Evolutionary conservation across 2,888 invertebrate species (phyloP), one percentile per base, ranked within the genome.

Genomic region (Suillia variegata): DNA sequence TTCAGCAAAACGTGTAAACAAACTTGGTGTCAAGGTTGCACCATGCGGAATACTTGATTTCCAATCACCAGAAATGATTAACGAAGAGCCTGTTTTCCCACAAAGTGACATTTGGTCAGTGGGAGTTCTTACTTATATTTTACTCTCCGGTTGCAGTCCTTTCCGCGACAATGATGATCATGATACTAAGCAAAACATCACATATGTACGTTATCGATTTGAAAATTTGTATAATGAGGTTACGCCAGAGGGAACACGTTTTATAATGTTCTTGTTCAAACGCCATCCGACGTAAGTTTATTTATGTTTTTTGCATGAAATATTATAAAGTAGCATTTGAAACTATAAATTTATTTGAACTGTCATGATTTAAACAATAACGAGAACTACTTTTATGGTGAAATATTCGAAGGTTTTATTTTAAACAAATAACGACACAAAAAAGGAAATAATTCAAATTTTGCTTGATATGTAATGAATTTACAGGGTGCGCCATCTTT

Each of bases 51-150:
- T 90, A 71, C 84, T 88, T 48, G 94, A 94, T 75, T 95, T 80
- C 67, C 80, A 79, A 87, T 92, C 97, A 6, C 97, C 97, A 0
- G 97, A 98, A 83, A 88, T 96, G 63, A 83, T 96, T 51, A 88
- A 88, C 76, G 92, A 94, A 77, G 96, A 96, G 81, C 88, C 91
- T 5, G 91, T 94, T 31, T 92, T 89, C 80, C 92, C 92, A 1
- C 93, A 94, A 80, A 92, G 94, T 2, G 99, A 99, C 83, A 89
- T 98, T 72, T 99, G 98, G 99, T 91, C 94, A 18, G 87, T 98
- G 54, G 98, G 97, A 55, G 94, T 94, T 12, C 84, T 98, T 5
- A 86, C 94, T 0, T 99, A 98, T 83, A 86, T 97, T 47, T 86
- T 99, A 84, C 83, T 99, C 66, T 96, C 96, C 2, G 98, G 98